Evolutionary conservation across 2,888 invertebrate genomes (phyloP).

Genomic region (Habroteleia sp.): DNA sequence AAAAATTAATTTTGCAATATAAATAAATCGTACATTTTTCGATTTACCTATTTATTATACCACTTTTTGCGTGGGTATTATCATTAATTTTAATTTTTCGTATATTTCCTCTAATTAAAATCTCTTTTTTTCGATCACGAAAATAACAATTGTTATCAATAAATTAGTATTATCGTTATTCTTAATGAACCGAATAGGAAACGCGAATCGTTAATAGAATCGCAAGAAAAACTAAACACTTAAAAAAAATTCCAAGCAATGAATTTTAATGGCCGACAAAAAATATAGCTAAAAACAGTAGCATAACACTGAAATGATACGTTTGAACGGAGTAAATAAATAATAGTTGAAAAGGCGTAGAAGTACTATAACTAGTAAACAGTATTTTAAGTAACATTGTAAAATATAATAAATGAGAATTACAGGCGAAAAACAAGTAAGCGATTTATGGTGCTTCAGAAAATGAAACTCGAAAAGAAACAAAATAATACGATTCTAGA

Average conservation of each 20-base stretch:
- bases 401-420: slow-evolving; percentile 42
- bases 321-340: slow-evolving; percentile 19
- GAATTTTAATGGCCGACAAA: slow-evolving; percentile 7
- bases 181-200: slow-evolving; percentile 3
- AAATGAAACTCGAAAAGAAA: slow-evolving; percentile 36
- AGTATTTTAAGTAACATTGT: slow-evolving; percentile 44
- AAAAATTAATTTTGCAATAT: slow-evolving; percentile 45
- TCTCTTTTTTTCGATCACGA: background rate
- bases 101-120: slow-evolving; percentile 28
- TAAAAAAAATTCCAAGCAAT: slow-evolving; percentile 3
- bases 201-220: slow-evolving; percentile 4
- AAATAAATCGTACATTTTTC: slow-evolving; percentile 22
- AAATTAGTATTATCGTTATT: no score
- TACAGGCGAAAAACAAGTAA: slow-evolving; percentile 18
- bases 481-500: background rate
- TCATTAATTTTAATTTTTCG: slow-evolving; percentile 36
- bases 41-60: slow-evolving; percentile 19
- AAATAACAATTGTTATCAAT: slow-evolving; percentile 11
- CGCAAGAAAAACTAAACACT: background rate
- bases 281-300: background rate
- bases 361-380: slow-evolving; percentile 14
- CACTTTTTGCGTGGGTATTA: slow-evolving; percentile 24
- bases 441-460: slow-evolving; percentile 28
- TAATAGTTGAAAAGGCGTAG: background rate
- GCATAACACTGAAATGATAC: slow-evolving; percentile 8